Evolutionary conservation across 2,113 vertebrate species (phyloP), one percentile per base, ranked within the genome.

Genomic region (Oreochromis aureus): DNA sequence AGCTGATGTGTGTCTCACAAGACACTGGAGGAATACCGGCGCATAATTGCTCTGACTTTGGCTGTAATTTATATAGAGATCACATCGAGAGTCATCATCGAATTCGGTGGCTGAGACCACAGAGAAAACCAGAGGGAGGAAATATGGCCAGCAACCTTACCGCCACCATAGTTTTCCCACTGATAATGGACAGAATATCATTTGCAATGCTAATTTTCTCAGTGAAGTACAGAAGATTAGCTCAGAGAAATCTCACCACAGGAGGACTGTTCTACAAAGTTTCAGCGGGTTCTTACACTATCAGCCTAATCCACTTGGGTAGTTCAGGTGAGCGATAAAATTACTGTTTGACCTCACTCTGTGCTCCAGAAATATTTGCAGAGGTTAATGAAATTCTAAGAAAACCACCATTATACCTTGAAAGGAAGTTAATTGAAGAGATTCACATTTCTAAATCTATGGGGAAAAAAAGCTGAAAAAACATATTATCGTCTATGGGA

Each of bases 31-130:
- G 76, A 92, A 83, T 12, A 73, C 78, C 76, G 86, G 86, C 34
- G 44, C 79, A 9, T 83, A 87, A 94, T 90, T 90, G 85, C 81
- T 92, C 76, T 76, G 83, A 82, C 84, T 91, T 89, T 81, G 69
- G 83, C 83, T 89, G 80, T 81, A 80, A 87, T 87, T 89, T 55
- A 24, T 61, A 86, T 27, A 44, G 55, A 66, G 69, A 83, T 80
- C 69, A 39, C 54, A 39, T 12, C 10, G n/a, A 66, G 44, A 22
- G n/a, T 73, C 86, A 39, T 24, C 51, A 4, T 10, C 32, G n/a
- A 82, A 59, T 58, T 89, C 71, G 86, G 24, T 19, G 53, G 59
- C 69, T 5, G 54, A 87, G 88, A 84, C 71, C 80, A 3, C 1
- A 16, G 59, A 13, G 79, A 16, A 55, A 73, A 79, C 81, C 44